Conservation (phyloP, 64 coral and sea anemone genomes). For the Pachyseris speciosa region DNA sequence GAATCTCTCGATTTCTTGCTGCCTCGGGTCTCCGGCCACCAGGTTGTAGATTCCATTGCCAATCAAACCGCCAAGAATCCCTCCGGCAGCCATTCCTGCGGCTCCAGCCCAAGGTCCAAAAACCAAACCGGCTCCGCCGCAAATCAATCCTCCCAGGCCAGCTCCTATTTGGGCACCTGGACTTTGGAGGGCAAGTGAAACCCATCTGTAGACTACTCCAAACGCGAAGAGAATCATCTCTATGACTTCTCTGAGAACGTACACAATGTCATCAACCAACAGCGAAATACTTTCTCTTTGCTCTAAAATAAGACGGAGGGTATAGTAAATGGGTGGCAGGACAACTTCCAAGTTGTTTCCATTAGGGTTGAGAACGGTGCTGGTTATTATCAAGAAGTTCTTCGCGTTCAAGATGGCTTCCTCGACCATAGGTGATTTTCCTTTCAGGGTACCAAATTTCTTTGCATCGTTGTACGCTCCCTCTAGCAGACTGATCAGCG, state of each 20-base stretch:
- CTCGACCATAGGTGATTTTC: neutral
- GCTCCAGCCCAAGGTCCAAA: neutral
- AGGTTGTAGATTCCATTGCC: slow-evolving; percentile 24
- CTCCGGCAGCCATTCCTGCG: neutral
- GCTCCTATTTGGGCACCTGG: slow-evolving; percentile 9
- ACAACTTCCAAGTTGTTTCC: neutral
- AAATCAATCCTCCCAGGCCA: neutral
- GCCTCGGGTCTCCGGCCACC: neutral
- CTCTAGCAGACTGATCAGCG: slow-evolving; percentile 36
- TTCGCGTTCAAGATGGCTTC: slow-evolving; percentile 23
- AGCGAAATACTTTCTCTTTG: neutral
- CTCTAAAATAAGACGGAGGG: neutral
- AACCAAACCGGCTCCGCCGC: neutral
- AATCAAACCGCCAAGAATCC: neutral
- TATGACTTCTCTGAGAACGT: neutral
- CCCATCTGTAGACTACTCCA: slow-evolving; percentile 16
- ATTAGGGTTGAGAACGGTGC: neutral
- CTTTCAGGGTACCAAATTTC: neutral
- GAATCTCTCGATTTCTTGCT: slow-evolving; percentile 1
- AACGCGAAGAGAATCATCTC: slow-evolving; percentile 42
- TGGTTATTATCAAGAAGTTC: slow-evolving; percentile 46
- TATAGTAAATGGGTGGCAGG: neutral
- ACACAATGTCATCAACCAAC: neutral
- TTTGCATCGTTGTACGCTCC: slow-evolving; percentile 3
- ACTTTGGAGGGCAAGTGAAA: neutral